Base-by-base conservation (phyloP, 2,113 vertebrate genomes). In the Gracilinanus agilis region DNA sequence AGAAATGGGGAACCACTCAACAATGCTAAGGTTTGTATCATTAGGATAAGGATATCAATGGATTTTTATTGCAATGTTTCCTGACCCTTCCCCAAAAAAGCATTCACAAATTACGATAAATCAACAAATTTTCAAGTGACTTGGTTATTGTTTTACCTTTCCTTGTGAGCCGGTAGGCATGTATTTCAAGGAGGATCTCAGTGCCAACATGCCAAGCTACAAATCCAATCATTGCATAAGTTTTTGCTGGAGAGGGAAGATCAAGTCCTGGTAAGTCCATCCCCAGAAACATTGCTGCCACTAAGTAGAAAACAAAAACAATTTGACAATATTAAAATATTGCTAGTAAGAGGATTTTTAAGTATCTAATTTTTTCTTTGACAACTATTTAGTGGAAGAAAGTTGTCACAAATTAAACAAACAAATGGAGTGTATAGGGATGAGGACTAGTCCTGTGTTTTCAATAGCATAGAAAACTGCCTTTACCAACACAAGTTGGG, bases 241-340 rank as follows among this genome's bases (percentile, higher is more conserved):
- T 99, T 97, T 98, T 99, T 98, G 98, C 98, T 0, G 98, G 98
- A 55, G 98, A 92, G 54, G 98, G 98, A 83, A 99, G 98, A 90
- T 98, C 96, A 97, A 99, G 92, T 2, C 98, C 99, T 95, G 98
- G 98, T 93, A 99, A 98, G 92, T 99, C 98, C 97, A 99, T 98
- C 88, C 99, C 99, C 96, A 99, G 97, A 98, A 99, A 99, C 94
- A 99, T 98, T 89, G 98, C 97, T 54, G 96, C 94, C 94, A 98
- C 99, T 99, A 94, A 34, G 94, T 34, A 4, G 9, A 44, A 67
- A 92, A 93, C 29, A 94, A 24, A 53, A 93, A 93, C 44, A 3
- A 90, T 89, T 83, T 83, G 67, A 83, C 67, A 83, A 83, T 83
- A 83, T 83, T 83, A 83, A 83, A 83, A 83, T 23, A 2, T 75